Percentiles rank a stretch among this genome's conserved stretches.
Conservation (phyloP, 1,140 invertebrate species). For the Mactra quadrangularis region DNA sequence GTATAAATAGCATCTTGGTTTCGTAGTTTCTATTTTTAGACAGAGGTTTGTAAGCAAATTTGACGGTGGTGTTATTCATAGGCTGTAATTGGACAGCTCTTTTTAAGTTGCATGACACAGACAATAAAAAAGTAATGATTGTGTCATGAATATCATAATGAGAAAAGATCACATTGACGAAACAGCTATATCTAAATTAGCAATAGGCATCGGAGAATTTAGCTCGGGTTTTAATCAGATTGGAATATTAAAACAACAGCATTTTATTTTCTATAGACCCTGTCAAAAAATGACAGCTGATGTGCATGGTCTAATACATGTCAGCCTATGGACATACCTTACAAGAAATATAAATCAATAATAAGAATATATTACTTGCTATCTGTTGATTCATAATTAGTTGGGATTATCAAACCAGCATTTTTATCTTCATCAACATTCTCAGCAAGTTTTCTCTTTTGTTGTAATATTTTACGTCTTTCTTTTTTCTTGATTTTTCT, state of each 20-base stretch:
- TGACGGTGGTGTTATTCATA: no score
- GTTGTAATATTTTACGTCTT: not conserved
- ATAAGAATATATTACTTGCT: not conserved
- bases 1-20: no score
- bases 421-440: conserved; percentile 14
- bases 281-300: not conserved
- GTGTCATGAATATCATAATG: no score
- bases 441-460: not conserved
- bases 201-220: no score
- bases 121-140: no score
- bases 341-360: not conserved
- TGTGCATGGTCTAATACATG: not conserved
- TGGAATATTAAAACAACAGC: not conserved
- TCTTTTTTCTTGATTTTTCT: conserved; percentile 20
- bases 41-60: no score
- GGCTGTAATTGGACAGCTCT: no score
- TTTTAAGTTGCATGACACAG: no score
- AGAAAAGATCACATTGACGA: no score
- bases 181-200: no score
- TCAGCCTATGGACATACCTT: not conserved
- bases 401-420: conserved; percentile 2
- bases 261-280: not conserved
- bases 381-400: not conserved
- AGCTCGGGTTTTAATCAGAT: no score
- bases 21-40: no score